Evolutionary conservation across 2,113 vertebrate species (phyloP).

Genomic region (Oenanthe melanoleuca): DNA sequence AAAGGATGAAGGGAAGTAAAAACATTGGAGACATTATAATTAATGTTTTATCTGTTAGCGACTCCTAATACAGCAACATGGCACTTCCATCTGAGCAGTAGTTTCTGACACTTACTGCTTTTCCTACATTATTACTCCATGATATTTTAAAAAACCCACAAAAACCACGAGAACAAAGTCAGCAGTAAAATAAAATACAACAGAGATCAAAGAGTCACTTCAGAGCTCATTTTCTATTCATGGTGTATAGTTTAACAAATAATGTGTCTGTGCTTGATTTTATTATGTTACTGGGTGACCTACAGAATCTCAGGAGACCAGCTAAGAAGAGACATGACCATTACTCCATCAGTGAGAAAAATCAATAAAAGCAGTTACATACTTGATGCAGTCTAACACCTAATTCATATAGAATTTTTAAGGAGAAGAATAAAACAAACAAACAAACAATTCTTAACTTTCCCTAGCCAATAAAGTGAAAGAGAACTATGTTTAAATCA

Average conservation of each 20-base stretch:
- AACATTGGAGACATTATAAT: neutral
- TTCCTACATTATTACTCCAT: conserved; percentile 11
- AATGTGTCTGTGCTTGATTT: conserved; percentile 13
- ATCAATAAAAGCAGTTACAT: conserved; percentile 17
- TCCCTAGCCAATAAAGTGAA: neutral
- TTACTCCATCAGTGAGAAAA: conserved; percentile 27
- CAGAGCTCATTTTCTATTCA: conserved; percentile 20
- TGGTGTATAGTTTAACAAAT: conserved; percentile 18
- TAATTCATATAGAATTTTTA: neutral
- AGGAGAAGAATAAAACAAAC: neutral
- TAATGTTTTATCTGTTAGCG: neutral
- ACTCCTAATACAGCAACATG: neutral
- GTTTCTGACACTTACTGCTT: neutral
- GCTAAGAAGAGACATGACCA: conserved; percentile 3
- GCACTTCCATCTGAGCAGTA: neutral
- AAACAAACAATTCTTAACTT: neutral
- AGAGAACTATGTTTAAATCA: neutral
- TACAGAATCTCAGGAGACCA: neutral
- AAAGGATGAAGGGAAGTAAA: neutral
- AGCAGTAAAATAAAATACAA: conserved; percentile 15
- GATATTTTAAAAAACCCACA: neutral
- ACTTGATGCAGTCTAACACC: neutral
- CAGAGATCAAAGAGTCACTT: neutral
- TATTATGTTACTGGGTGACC: conserved; percentile 18
- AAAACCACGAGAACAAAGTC: conserved; percentile 4